These are phyloP conservation scores for Calephelis perditalis DNA, from an alignment of 2,888 invertebrate genomes.

Conservation along the genomic window DNA sequence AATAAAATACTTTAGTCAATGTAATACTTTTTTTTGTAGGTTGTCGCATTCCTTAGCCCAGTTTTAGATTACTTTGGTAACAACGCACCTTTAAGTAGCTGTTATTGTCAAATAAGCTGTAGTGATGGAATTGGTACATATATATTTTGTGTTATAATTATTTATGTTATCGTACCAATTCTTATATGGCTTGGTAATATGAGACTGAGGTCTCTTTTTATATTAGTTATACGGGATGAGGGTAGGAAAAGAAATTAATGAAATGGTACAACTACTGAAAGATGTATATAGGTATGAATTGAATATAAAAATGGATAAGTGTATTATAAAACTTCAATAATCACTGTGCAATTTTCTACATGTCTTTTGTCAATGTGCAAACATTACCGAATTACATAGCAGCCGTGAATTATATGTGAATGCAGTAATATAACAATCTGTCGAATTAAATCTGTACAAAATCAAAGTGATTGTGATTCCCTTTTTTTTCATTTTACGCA, in stretches of 20 bases:
- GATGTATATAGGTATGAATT: slow-evolving; percentile 67
- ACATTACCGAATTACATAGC: slow-evolving; percentile 64
- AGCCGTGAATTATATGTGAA: slow-evolving; percentile 63
- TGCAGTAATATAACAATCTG: slow-evolving; percentile 72
- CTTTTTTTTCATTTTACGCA: slow-evolving; percentile 36
- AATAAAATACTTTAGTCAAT: slow-evolving; percentile 69
- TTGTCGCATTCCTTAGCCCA: slow-evolving; percentile 17
- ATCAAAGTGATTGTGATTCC: slow-evolving; percentile 66
- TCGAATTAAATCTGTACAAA: slow-evolving; percentile 78
- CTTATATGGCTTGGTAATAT: slow-evolving; percentile 14
- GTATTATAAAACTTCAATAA: slow-evolving; percentile 39
- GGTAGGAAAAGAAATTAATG: slow-evolving; percentile 45
- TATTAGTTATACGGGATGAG: slow-evolving; percentile 55
- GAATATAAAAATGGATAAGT: slow-evolving; percentile 36
- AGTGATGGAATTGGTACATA: slow-evolving; percentile 16
- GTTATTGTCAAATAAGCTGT: slow-evolving; percentile 7
- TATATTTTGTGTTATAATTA: slow-evolving; percentile 10
- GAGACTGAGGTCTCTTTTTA: slow-evolving; percentile 8
- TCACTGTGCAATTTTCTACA: slow-evolving; percentile 40
- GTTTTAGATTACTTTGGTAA: slow-evolving; percentile 1
- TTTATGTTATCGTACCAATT: slow-evolving; percentile 7
- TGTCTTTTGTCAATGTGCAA: slow-evolving; percentile 53
- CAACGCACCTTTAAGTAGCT: slow-evolving; percentile 2
- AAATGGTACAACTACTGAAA: slow-evolving; percentile 49
- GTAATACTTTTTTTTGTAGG: slow-evolving; percentile 50